Evolutionary conservation across 2,797 vertebrate genomes (phyloP).

Genomic region (Merluccius polli): DNA sequence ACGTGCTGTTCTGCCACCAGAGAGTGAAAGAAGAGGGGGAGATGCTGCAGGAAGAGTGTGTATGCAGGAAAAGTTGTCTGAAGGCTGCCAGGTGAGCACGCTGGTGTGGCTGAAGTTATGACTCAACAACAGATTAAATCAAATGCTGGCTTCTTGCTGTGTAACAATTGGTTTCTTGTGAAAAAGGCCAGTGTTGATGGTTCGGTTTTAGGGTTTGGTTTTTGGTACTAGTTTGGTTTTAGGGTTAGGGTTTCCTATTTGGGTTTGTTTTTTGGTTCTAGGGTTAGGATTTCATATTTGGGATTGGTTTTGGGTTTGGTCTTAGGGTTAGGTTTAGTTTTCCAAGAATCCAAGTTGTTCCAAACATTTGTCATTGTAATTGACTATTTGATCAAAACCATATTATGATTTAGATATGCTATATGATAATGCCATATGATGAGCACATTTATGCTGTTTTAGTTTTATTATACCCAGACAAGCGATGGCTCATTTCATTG

Average conservation of each 20-base stretch:
- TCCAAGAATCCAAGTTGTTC: too few species aligned
- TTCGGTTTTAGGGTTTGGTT: too few species aligned
- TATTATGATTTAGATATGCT: not conserved
- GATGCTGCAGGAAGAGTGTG: conserved; percentile 61
- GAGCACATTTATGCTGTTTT: not conserved
- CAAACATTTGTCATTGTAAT: too few species aligned
- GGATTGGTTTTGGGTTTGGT: too few species aligned
- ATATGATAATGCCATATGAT: not conserved
- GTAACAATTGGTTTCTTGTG: too few species aligned
- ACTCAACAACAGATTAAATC: too few species aligned
- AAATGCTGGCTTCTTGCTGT: not conserved
- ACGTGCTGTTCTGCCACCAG: conserved; percentile 81
- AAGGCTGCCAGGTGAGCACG: conserved; percentile 81
- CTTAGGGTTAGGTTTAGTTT: too few species aligned
- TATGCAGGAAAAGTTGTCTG: conserved; percentile 86
- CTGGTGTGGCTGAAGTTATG: not conserved
- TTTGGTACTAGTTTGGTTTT: too few species aligned
- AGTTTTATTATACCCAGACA: not conserved
- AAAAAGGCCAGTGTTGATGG: too few species aligned
- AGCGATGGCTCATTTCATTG: not conserved
- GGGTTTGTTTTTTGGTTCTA: too few species aligned
- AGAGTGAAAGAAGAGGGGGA: conserved; percentile 55
- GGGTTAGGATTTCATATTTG: too few species aligned
- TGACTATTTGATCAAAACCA: not conserved
- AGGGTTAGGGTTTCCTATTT: too few species aligned